A percentile compares a stretch with the other conserved stretches of the same genome.
phyloP scores from a whole-genome alignment of 2,888 invertebrate species.

The Phoenoteleia sp. region DNA sequence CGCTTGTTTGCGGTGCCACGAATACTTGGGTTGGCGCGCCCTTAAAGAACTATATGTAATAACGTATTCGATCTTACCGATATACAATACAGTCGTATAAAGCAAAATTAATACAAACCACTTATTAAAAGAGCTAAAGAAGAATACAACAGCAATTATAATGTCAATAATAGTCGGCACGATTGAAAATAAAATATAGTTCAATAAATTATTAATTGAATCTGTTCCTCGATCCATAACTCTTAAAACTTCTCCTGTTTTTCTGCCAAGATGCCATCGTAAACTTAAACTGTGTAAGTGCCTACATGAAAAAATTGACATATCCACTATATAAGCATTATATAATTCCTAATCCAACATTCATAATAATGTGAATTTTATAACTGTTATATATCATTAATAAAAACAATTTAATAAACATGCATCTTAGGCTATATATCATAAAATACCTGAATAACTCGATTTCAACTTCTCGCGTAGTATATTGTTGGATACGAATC shows the following conservation, averaged over 20 bases:
- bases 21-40: no score
- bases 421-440: no score
- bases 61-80: constrained; percentile 89
- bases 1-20: no score
- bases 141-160: constrained; percentile 95
- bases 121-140: constrained; percentile 94
- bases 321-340: no score
- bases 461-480: constrained; percentile 96
- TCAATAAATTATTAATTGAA: constrained; percentile 97
- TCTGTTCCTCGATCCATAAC: constrained; percentile 99
- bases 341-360: no score
- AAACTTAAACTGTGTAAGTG: constrained; percentile 97
- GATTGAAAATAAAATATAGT: constrained; percentile 97
- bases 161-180: constrained; percentile 97
- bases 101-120: constrained; percentile 99
- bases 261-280: constrained; percentile 97
- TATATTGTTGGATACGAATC: constrained; percentile 98
- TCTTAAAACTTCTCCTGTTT: constrained; percentile 98
- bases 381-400: no score
- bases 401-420: no score
- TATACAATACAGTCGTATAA: constrained; percentile 96
- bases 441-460: constrained; percentile 82
- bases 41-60: constrained; percentile 6
- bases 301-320: constrained; percentile 84
- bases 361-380: no score